phyloP scores from a whole-genome alignment of 2,113 vertebrate species.

The Shinisaurus crocodilurus region DNA sequence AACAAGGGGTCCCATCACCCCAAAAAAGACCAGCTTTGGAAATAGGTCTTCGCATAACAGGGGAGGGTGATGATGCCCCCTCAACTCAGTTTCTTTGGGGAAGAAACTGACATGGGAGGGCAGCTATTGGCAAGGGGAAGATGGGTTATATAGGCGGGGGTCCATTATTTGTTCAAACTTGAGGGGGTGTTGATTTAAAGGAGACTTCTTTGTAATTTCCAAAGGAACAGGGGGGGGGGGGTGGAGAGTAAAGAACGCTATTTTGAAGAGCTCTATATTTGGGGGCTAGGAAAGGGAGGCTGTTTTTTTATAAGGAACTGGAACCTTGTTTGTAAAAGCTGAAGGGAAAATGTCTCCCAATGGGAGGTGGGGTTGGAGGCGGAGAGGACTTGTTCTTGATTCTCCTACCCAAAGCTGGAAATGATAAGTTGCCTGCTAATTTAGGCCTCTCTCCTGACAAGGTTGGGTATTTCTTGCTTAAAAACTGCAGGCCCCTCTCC shows the following conservation, averaged over 20 bases:
- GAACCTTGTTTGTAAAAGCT: neutral
- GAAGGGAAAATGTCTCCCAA: neutral
- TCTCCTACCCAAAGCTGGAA: neutral
- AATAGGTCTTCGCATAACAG: neutral
- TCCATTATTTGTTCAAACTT: constrained; percentile 11
- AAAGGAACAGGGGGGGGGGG: neutral
- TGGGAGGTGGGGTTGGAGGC: too few species aligned
- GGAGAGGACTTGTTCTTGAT: neutral
- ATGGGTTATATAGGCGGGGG: neutral
- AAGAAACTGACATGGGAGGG: neutral
- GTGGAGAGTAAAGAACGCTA: too few species aligned
- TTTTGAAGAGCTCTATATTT: neutral
- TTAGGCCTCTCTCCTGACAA: neutral
- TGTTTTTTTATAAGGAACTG: neutral
- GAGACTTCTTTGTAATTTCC: neutral
- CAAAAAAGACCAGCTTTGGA: neutral
- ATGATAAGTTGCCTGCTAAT: too few species aligned
- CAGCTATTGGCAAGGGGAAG: neutral
- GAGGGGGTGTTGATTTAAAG: neutral
- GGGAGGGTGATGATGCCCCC: neutral
- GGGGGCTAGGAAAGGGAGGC: neutral
- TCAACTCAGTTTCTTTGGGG: neutral
- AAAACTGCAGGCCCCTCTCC: neutral
- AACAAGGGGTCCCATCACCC: neutral
- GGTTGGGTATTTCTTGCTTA: too few species aligned